Conservation (phyloP, 2,888 invertebrate genomes). For the Andrena haemorrhoa region DNA sequence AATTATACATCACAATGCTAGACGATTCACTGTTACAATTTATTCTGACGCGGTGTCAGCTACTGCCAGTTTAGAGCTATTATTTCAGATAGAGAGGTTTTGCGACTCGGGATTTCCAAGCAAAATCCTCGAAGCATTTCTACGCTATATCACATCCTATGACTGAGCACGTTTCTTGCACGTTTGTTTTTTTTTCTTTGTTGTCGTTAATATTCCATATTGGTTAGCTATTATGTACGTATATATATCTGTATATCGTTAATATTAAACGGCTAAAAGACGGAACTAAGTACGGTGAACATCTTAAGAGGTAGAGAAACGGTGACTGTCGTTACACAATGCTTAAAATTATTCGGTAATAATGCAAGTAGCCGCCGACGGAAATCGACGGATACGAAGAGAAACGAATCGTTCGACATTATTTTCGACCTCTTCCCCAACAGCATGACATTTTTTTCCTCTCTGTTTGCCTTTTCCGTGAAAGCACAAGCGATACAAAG, state of each 20-base stretch:
- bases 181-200: slow-evolving; percentile 64
- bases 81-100: slow-evolving; percentile 49
- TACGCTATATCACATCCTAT: slow-evolving; percentile 83
- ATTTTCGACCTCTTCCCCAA: slow-evolving; percentile 63
- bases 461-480: neutral
- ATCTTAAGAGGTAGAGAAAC: slow-evolving; percentile 65
- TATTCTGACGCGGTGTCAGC: slow-evolving; percentile 46
- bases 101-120: slow-evolving; percentile 75
- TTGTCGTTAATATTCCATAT: slow-evolving; percentile 58
- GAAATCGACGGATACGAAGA: slow-evolving; percentile 29
- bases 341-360: slow-evolving; percentile 58
- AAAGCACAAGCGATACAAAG: neutral
- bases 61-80: slow-evolving; percentile 32
- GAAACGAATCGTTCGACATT: slow-evolving; percentile 38
- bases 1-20: slow-evolving; percentile 58
- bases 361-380: slow-evolving; percentile 28
- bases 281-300: slow-evolving; percentile 52
- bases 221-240: slow-evolving; percentile 56
- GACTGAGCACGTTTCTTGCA: slow-evolving; percentile 73
- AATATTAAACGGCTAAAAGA: slow-evolving; percentile 39
- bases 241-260: slow-evolving; percentile 50
- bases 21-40: slow-evolving; percentile 52
- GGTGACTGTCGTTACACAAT: slow-evolving; percentile 45
- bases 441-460: slow-evolving; percentile 80
- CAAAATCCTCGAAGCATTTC: slow-evolving; percentile 79